Evolutionary conservation across 2,797 vertebrate genomes (phyloP), one percentile per base, ranked within the genome.

Genomic region (Coluber constrictor): DNA sequence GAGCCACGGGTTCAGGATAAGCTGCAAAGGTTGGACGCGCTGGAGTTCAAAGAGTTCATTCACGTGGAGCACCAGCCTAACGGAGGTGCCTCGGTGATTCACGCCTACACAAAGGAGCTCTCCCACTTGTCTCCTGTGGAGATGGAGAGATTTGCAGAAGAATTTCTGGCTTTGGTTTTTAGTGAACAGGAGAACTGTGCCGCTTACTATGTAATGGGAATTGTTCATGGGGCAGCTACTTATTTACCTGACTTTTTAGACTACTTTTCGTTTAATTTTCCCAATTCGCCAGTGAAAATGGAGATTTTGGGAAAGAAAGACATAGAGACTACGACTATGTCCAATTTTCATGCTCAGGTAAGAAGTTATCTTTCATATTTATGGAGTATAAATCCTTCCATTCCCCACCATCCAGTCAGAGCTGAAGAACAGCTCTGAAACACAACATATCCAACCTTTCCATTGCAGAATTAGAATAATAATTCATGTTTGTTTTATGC

Each of bases 291-390:
- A 32, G 99, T 99, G 96, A 99, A 99, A 98, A 99, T 99, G 98
- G 99, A 99, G 98, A 99, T 99, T 97, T 97, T 99, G 92, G 99
- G 98, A 96, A 99, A 99, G 98, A 99, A 99, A 97, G 99, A 99
- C 97, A 99, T 99, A 96, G 99, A 99, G 98, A 99, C 99, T 91
- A 99, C 99, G 63, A 99, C 98, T 92, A 99, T 99, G 99, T 98
- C 98, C 95, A 99, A 99, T 98, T 99, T 99, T 98, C 98, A 99
- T 97, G 97, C 98, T 98, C 99, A 99, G 99, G 99, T 99, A 97
- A 98, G 98, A 97, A 94, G 94, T 95, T 97, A 89, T 90, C 88
- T 97, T 97, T 94, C 94, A 94, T 94, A 94, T 96, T 96, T 93
- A 95, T 29, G 10, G 61, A 29, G 3, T 63, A 63, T 63, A 63